phyloP scores from a whole-genome alignment of 2,888 invertebrate genomes.

The Kuschelorhynchus macadamiae region DNA sequence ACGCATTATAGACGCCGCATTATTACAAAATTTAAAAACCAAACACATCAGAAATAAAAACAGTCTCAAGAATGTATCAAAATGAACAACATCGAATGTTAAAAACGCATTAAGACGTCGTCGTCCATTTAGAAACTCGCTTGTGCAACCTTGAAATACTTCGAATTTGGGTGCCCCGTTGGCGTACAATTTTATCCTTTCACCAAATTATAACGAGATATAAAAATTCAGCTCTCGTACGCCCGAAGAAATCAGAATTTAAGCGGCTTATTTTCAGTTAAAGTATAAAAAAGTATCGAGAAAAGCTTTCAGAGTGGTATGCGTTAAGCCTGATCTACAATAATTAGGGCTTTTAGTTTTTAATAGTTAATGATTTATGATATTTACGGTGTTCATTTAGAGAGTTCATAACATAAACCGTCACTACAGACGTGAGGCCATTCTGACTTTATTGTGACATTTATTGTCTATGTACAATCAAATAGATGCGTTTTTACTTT shows the following conservation, averaged over 20 bases:
- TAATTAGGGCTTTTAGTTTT: slow-evolving; percentile 9
- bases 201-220: slow-evolving; percentile 42
- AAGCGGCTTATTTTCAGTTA: slow-evolving; percentile 23
- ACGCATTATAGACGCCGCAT: too few species aligned
- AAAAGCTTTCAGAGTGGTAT: slow-evolving; percentile 14
- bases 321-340: slow-evolving; percentile 13
- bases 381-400: too few species aligned
- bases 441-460: too few species aligned
- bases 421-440: too few species aligned
- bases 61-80: too few species aligned
- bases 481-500: too few species aligned
- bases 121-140: slow-evolving; percentile 49
- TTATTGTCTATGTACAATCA: too few species aligned
- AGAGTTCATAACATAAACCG: too few species aligned
- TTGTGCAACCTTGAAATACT: slow-evolving; percentile 53
- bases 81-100: slow-evolving; percentile 29
- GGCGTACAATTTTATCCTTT: slow-evolving; percentile 47
- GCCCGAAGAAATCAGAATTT: slow-evolving; percentile 10
- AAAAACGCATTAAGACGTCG: slow-evolving; percentile 48
- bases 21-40: too few species aligned
- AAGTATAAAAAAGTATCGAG: slow-evolving; percentile 10
- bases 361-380: slow-evolving; percentile 2
- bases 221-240: slow-evolving; percentile 24
- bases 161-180: slow-evolving; percentile 30
- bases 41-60: too few species aligned